These are phyloP conservation scores for Acholoe squamosa DNA, from an alignment of 2,888 invertebrate genomes.

Conservation along the genomic window DNA sequence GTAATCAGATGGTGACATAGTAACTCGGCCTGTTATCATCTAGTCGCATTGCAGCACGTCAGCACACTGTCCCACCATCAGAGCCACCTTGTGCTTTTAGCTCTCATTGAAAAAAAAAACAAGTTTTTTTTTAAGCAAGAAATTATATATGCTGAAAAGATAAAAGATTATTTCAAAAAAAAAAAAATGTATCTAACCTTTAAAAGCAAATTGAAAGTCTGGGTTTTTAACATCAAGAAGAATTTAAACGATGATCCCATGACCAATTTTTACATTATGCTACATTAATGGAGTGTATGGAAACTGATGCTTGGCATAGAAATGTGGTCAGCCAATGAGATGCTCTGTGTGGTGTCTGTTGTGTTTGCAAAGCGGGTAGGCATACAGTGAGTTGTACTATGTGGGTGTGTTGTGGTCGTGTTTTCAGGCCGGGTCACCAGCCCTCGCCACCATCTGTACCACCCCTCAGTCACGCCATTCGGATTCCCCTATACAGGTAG, in stretches of 20 bases:
- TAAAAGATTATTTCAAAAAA: not conserved
- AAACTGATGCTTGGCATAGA: too few species aligned
- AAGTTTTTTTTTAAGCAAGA: too few species aligned
- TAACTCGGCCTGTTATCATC: not conserved
- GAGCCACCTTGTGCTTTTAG: not conserved
- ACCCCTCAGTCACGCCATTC: conserved; percentile 23
- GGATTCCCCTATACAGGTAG: conserved; percentile 62
- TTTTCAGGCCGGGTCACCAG: conserved; percentile 57
- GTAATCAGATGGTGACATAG: conserved; percentile 26
- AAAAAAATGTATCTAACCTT: too few species aligned
- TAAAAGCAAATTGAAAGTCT: too few species aligned
- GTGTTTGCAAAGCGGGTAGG: not conserved
- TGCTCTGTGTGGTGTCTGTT: not conserved
- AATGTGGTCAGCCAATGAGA: too few species aligned
- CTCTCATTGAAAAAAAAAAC: too few species aligned
- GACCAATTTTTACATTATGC: too few species aligned
- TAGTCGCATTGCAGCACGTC: not conserved
- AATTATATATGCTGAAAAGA: too few species aligned
- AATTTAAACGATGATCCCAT: too few species aligned
- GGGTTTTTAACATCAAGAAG: too few species aligned
- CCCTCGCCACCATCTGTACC: conserved; percentile 48
- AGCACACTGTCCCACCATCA: not conserved
- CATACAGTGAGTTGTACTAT: conserved; percentile 7
- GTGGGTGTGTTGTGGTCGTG: conserved; percentile 60
- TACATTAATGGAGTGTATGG: too few species aligned